phyloP scores from a whole-genome alignment of 2,888 invertebrate genomes.

The Clistopyga incitator region DNA sequence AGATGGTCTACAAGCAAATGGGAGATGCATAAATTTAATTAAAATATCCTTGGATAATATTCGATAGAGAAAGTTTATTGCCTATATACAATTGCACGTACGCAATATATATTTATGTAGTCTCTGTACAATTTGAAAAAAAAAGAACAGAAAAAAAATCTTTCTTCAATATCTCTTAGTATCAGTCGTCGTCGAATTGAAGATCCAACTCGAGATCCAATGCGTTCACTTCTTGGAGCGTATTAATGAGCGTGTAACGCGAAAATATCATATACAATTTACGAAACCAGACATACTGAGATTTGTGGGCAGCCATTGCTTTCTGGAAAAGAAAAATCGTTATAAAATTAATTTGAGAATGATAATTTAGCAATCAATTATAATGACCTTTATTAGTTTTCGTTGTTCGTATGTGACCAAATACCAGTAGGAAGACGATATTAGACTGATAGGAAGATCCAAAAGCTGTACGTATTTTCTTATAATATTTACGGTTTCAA shows the following conservation, averaged over 20 bases:
- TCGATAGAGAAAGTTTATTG: conserved; percentile 63
- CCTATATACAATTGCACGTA: conserved; percentile 60
- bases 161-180: not conserved
- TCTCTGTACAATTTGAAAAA: conserved; percentile 59
- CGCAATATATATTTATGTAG: conserved; percentile 29
- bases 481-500: conserved; percentile 93
- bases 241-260: conserved; percentile 96
- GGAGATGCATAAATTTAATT: conserved; percentile 14
- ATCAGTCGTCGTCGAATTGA: conserved; percentile 86
- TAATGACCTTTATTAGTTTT: conserved; percentile 78
- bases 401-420: conserved; percentile 80
- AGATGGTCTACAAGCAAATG: conserved; percentile 22
- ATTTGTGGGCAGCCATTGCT: conserved; percentile 94
- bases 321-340: conserved; percentile 83
- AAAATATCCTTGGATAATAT: conserved; percentile 23
- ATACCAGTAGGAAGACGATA: conserved; percentile 92
- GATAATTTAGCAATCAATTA: not conserved
- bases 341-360: not conserved
- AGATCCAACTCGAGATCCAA: conserved; percentile 92
- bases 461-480: conserved; percentile 94
- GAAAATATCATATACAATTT: conserved; percentile 95
- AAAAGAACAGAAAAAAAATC: conserved; percentile 29
- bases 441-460: conserved; percentile 92
- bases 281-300: conserved; percentile 98
- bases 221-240: conserved; percentile 90